Evolutionary conservation across 2,113 vertebrate species (phyloP).

Genomic region (Ailurus styani): DNA sequence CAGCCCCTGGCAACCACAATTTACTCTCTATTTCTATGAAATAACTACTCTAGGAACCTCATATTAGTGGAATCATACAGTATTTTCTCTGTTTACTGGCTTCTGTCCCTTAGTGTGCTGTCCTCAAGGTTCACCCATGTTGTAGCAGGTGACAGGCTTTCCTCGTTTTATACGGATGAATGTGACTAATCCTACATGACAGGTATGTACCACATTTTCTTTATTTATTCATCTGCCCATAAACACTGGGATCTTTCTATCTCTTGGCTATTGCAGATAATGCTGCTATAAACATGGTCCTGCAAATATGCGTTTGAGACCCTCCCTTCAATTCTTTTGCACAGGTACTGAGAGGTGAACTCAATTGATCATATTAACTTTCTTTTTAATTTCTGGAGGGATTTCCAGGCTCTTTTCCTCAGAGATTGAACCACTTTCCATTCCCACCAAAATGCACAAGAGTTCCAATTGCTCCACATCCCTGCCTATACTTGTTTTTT

Average conservation of each 20-base stretch:
- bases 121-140: background rate
- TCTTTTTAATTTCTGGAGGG: background rate
- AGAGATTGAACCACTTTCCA: background rate
- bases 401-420: background rate
- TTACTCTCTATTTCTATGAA: background rate
- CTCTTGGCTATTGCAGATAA: background rate
- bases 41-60: background rate
- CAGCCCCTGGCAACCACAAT: too few relatives aligned
- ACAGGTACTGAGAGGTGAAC: background rate
- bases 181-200: background rate
- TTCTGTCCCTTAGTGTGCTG: background rate
- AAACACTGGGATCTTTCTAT: background rate
- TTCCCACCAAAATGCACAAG: background rate
- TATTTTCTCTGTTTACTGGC: background rate
- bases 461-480: background rate
- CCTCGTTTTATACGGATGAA: background rate
- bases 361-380: background rate
- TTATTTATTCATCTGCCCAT: too few relatives aligned
- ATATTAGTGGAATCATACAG: background rate
- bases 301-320: background rate
- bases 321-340: background rate
- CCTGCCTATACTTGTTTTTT: background rate
- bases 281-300: background rate
- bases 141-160: background rate
- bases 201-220: too few relatives aligned